These are phyloP conservation scores for Perdix hodgsoniae DNA, from an alignment of 2,797 vertebrate genomes.

Conservation along the genomic window DNA sequence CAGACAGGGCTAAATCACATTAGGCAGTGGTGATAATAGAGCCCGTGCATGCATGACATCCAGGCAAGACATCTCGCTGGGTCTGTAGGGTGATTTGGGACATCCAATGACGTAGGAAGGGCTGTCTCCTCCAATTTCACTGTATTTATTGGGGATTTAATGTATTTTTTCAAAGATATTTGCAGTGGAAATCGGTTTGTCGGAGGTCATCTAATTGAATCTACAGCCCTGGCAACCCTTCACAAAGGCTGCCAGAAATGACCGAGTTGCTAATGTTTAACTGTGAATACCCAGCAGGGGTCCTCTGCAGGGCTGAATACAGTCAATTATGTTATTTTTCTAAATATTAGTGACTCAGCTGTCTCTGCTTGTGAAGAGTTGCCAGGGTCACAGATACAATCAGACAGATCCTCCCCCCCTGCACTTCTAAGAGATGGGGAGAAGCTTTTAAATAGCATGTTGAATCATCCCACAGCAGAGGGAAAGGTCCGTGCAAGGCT, in stretches of 20 bases:
- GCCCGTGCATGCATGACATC: neutral
- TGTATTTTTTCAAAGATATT: constrained; percentile 37
- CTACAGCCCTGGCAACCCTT: constrained; percentile 55
- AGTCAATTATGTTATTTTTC: constrained; percentile 80
- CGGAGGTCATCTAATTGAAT: constrained; percentile 68
- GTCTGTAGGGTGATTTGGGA: constrained; percentile 29
- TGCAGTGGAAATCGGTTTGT: constrained; percentile 65
- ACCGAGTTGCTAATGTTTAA: constrained; percentile 73
- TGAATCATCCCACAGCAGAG: neutral
- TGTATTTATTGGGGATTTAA: constrained; percentile 58
- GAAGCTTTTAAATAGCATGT: neutral
- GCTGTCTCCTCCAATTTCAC: constrained; percentile 70
- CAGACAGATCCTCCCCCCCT: constrained; percentile 51
- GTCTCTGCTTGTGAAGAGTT: constrained; percentile 78
- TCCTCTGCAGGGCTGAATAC: constrained; percentile 73
- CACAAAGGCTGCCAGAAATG: constrained; percentile 74
- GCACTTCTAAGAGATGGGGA: constrained; percentile 2
- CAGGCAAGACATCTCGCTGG: neutral
- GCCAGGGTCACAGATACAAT: constrained; percentile 76
- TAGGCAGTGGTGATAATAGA: constrained; percentile 13
- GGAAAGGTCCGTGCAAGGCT: neutral
- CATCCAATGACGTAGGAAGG: constrained; percentile 52
- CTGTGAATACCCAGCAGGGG: constrained; percentile 71
- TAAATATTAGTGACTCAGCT: constrained; percentile 81
- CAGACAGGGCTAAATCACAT: constrained; percentile 48